These are phyloP conservation scores for Dryococelus australis DNA, from an alignment of 2,888 invertebrate genomes.

Conservation along the genomic window DNA sequence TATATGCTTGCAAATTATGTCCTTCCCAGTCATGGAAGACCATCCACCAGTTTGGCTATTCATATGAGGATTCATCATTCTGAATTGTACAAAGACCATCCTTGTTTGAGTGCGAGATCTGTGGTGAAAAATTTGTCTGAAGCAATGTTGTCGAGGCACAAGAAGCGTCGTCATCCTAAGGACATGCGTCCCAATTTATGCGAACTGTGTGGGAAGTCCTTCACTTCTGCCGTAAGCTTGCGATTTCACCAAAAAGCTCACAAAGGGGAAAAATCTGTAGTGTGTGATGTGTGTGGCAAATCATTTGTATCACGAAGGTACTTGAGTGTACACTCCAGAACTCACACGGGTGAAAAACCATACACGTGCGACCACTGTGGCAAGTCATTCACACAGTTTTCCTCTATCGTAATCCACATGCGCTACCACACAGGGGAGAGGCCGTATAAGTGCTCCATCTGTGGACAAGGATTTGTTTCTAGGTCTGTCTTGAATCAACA, in stretches of 20 bases:
- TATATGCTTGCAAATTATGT: constrained; percentile 38
- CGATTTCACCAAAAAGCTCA: constrained; percentile 35
- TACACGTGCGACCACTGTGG: constrained; percentile 54
- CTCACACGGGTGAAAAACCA: constrained; percentile 63
- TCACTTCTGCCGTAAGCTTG: constrained; percentile 48
- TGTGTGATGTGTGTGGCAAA: constrained; percentile 50
- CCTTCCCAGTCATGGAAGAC: neutral
- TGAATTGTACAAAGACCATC: neutral
- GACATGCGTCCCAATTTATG: constrained; percentile 38
- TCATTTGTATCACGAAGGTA: constrained; percentile 29
- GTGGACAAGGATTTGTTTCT: constrained; percentile 69
- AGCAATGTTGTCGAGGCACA: neutral
- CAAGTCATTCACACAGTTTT: constrained; percentile 57
- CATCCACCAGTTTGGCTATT: neutral
- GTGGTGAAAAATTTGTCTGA: neutral
- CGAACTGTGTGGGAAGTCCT: constrained; percentile 37
- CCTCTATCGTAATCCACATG: constrained; percentile 68
- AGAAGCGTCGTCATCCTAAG: constrained; percentile 50
- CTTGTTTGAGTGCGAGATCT: neutral
- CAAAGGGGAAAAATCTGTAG: constrained; percentile 38
- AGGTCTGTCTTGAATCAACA: constrained; percentile 47
- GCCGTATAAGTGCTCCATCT: constrained; percentile 66
- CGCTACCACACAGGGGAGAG: constrained; percentile 68
- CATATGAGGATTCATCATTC: neutral
- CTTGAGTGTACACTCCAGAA: constrained; percentile 51